Percentiles rank a stretch among this genome's conserved stretches.
Conservation (phyloP, 2,888 invertebrate species). For the Formica aserva region DNA sequence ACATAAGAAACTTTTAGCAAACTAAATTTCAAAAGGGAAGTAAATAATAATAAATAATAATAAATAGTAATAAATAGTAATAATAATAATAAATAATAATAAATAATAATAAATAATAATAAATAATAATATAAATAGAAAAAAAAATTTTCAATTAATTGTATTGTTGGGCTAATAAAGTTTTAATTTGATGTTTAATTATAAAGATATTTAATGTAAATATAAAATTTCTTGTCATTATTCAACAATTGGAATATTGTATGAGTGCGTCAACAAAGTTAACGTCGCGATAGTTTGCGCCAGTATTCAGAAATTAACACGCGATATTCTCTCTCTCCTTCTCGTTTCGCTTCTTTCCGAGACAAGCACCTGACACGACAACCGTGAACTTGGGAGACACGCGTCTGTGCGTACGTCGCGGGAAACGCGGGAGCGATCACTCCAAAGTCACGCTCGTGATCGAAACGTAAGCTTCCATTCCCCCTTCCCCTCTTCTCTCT, state of each 20-base stretch:
- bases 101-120: no score
- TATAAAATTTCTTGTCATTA: neutral
- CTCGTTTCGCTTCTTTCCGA: neutral
- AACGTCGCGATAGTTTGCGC: neutral
- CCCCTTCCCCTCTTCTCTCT: neutral
- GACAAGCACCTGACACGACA: constrained; percentile 19
- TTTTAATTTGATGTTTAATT: neutral
- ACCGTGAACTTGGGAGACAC: constrained; percentile 56
- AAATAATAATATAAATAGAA: no score
- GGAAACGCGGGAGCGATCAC: constrained; percentile 24
- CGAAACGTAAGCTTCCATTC: constrained; percentile 62
- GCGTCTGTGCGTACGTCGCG: neutral
- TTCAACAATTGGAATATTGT: neutral
- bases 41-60: neutral
- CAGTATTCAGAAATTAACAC: neutral
- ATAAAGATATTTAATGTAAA: neutral
- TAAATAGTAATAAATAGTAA: no score
- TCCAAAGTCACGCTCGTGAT: constrained; percentile 57
- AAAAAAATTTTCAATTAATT: neutral
- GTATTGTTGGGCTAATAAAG: neutral
- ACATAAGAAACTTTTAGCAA: neutral
- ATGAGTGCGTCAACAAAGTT: neutral
- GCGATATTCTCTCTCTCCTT: neutral
- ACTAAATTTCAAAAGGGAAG: neutral
- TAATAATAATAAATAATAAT: no score